Base-by-base conservation (phyloP, 64 coral and sea anemone genomes). In the Acropora tenuis region DNA sequence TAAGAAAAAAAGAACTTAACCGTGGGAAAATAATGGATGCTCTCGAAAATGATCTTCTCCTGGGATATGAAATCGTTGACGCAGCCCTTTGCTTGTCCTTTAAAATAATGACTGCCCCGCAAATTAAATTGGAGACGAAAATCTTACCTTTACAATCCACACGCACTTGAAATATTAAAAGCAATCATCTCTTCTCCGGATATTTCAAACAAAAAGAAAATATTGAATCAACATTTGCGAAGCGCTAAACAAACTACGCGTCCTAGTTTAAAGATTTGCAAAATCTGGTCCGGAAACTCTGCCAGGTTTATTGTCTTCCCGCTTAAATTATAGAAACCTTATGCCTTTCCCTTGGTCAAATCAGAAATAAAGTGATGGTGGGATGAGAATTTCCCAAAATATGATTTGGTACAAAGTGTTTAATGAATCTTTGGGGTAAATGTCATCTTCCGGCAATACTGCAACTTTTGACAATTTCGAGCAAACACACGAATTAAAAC, bases 221-320 rank as follows among this genome's bases (percentile, higher is more conserved):
- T 19, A 65, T 68, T 84, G 17, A 68, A 41, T 69, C 65, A 67
- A 84, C 80, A 85, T 50, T 85, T 71, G 45, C 41, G 72, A 69
- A 48, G 47, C 44, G 47, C 63, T 30, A 72, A 85, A 49, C 80
- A 84, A 84, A 85, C 18, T 30, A 30, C 44, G 17, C 50, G 8
- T 10, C 10, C 10, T 55, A 7, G 5, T 10, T 10, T 55, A 7
- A 49, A 6, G 40, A 13, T 17, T 40, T 12, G 48, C 50, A 48
- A 69, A 85, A 50, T 48, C 2, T 71, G 46, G 72, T 48, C 67
- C 43, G 82, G 17, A 7, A 17, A 69, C 4, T 71, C 43, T 17
- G 7, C 19, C 5, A 78, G 49, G 11, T 18, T 78, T 16, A 47
- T 17, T 48, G 16, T 15, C 16, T 17, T 30, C 30, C 30, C 30